phyloP scores from a whole-genome alignment of 2,113 vertebrate genomes.

The Dipodomys ordii region DNA sequence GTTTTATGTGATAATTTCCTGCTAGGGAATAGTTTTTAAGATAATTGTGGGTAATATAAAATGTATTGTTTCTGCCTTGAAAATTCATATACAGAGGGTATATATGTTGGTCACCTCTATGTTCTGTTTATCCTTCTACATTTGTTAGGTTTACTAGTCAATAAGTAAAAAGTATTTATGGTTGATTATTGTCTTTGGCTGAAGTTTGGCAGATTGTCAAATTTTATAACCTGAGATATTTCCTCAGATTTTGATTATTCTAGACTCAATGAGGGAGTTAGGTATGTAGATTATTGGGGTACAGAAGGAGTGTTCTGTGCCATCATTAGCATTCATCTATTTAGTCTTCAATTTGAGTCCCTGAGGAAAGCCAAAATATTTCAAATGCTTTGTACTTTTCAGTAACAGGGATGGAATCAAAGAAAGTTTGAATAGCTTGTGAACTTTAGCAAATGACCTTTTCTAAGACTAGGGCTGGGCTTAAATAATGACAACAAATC shows the following conservation, averaged over 20 bases:
- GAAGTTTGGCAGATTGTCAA: slow-evolving; percentile 66
- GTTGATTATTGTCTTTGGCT: slow-evolving; percentile 58
- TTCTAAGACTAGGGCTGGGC: slow-evolving; percentile 91
- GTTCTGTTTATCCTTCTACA: slow-evolving; percentile 74
- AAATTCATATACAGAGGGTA: slow-evolving; percentile 69
- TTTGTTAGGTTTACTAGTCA: slow-evolving; percentile 81
- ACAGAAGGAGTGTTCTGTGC: slow-evolving; percentile 76
- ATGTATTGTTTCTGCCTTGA: slow-evolving; percentile 72
- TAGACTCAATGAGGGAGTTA: slow-evolving; percentile 69
- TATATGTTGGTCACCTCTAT: slow-evolving; percentile 74
- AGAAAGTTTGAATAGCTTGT: slow-evolving; percentile 83
- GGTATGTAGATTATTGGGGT: slow-evolving; percentile 74
- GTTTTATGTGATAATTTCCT: slow-evolving; percentile 75
- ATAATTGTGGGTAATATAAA: slow-evolving; percentile 73
- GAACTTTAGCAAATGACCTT: slow-evolving; percentile 86
- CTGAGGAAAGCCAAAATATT: slow-evolving; percentile 78
- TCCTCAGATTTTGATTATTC: slow-evolving; percentile 67
- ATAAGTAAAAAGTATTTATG: slow-evolving; percentile 71
- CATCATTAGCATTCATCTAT: slow-evolving; percentile 63
- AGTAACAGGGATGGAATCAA: slow-evolving; percentile 80
- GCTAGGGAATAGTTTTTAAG: slow-evolving; percentile 71
- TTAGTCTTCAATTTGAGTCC: slow-evolving; percentile 65
- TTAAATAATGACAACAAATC: slow-evolving; percentile 80
- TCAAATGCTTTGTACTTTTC: slow-evolving; percentile 84
- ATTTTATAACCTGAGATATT: slow-evolving; percentile 73